These are phyloP conservation scores for Turritopsis rubra DNA, from an alignment of 30 jellyfish, hydroid and myxozoan genomes.

Conservation along the genomic window DNA sequence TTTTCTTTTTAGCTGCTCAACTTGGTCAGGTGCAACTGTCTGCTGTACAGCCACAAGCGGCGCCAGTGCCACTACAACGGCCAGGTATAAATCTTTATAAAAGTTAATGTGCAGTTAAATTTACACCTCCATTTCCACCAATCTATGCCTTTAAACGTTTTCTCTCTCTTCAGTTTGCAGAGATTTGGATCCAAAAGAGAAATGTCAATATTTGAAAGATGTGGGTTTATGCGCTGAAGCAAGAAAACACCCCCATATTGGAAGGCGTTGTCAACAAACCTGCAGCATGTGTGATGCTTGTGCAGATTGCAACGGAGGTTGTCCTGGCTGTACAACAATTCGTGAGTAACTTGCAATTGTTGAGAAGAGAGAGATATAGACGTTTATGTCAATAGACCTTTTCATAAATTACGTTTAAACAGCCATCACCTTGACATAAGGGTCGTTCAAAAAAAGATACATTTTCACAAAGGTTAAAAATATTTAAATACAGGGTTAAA, in stretches of 20 bases:
- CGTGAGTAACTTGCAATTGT: constrained; percentile 1
- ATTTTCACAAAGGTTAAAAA: neutral
- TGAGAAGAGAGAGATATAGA: too few relatives aligned
- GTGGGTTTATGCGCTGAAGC: constrained; percentile 67
- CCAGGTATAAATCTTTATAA: too few relatives aligned
- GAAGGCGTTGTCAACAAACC: constrained; percentile 77
- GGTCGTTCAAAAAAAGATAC: neutral
- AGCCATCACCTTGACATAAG: neutral
- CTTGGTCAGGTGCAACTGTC: neutral
- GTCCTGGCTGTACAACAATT: constrained; percentile 43
- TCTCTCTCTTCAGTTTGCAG: constrained; percentile 8
- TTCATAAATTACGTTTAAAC: too few relatives aligned
- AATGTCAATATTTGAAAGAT: constrained; percentile 58
- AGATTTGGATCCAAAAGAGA: constrained; percentile 62
- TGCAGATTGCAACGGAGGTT: constrained; percentile 46
- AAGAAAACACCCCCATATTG: constrained; percentile 42
- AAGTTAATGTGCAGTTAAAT: neutral
- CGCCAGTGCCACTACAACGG: neutral
- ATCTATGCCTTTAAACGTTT: too few relatives aligned
- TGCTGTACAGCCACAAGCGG: neutral
- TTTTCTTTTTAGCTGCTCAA: neutral
- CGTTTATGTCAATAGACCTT: neutral
- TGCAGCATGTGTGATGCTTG: constrained; percentile 42
- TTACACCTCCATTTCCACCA: neutral
- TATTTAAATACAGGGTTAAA: neutral